phyloP scores from a whole-genome alignment of 2,113 vertebrate genomes.

The rat (Rattus norvegicus) region DNA sequence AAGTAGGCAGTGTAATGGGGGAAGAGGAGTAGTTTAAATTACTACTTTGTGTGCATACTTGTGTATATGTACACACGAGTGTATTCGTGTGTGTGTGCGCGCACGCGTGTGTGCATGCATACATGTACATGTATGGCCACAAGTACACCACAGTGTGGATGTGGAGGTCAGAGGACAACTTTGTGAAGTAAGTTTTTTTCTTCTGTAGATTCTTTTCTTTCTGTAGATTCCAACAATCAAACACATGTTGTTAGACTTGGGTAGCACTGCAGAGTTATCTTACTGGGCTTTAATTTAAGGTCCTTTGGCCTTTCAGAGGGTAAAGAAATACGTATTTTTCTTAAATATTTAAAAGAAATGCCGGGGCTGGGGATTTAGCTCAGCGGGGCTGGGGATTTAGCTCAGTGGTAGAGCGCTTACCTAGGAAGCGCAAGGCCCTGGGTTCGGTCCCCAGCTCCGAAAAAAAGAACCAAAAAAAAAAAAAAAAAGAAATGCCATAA shows the following conservation, averaged over 20 bases:
- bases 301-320: neutral
- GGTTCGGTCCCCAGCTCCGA: too few relatives aligned
- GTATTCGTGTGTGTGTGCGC: neutral
- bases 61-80: neutral
- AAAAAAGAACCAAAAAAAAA: too few relatives aligned
- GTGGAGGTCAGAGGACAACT: neutral
- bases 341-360: constrained; percentile 31
- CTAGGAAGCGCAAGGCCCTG: too few relatives aligned
- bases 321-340: constrained; percentile 19
- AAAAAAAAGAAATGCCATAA: constrained; percentile 22
- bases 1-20: neutral
- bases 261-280: neutral
- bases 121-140: neutral
- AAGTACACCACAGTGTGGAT: neutral
- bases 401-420: too few relatives aligned
- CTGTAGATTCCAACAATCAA: neutral
- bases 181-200: neutral
- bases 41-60: neutral
- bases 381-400: too few relatives aligned
- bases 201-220: neutral
- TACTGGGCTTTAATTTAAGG: neutral
- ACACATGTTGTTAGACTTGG: neutral
- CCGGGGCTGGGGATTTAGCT: constrained; percentile 33
- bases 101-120: neutral
- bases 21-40: neutral